Percentiles rank a stretch among this genome's conserved stretches.
Conservation (phyloP, 2,888 invertebrate genomes). For the Caenorhabditis plicata region DNA sequence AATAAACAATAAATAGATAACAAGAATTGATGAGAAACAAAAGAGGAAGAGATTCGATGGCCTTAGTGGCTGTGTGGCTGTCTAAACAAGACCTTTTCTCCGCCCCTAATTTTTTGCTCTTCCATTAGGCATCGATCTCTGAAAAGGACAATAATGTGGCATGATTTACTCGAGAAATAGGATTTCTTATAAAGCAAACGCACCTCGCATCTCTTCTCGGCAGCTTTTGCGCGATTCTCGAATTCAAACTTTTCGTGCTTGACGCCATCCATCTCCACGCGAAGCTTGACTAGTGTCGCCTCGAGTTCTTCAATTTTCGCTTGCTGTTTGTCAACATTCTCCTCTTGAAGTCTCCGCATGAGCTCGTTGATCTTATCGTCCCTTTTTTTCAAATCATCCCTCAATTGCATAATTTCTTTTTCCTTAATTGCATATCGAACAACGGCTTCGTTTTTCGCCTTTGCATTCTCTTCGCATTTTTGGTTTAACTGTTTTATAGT, state of each 20-base stretch:
- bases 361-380: constrained; percentile 24
- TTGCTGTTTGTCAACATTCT: constrained; percentile 14
- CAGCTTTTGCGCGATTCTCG: constrained; percentile 49
- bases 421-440: constrained; percentile 60
- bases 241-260: constrained; percentile 46
- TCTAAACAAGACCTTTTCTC: too few relatives aligned
- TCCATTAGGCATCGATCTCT: too few relatives aligned
- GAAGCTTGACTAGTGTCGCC: constrained; percentile 34
- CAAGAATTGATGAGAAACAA: too few relatives aligned
- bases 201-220: constrained; percentile 46
- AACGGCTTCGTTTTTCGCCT: constrained; percentile 57
- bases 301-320: constrained; percentile 38
- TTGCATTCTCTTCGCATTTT: constrained; percentile 44
- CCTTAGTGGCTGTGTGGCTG: too few relatives aligned
- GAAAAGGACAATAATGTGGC: too few relatives aligned
- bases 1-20: too few relatives aligned
- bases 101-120: too few relatives aligned
- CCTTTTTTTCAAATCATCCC: constrained; percentile 33
- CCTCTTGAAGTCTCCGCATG: constrained; percentile 18
- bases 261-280: constrained; percentile 43
- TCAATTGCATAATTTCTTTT: constrained; percentile 51
- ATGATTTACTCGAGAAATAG: too few relatives aligned
- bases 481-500: constrained; percentile 48
- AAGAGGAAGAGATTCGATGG: too few relatives aligned
- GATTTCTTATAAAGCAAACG: too few relatives aligned